Base-by-base conservation (phyloP, 2,113 vertebrate genomes). In the Dicerorhinus sumatrensis region DNA sequence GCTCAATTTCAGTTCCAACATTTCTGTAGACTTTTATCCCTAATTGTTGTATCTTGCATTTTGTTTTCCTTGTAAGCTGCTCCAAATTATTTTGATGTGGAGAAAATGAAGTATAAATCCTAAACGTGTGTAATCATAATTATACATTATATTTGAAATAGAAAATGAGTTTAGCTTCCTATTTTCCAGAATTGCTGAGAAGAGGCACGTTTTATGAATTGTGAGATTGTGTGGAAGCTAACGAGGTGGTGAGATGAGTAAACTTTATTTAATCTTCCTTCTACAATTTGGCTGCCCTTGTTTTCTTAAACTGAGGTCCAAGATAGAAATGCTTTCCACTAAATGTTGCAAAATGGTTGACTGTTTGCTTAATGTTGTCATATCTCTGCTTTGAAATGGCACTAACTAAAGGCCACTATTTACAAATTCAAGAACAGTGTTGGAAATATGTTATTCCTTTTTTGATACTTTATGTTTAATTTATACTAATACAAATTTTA, bases 81-180 rank as follows among this genome's bases (percentile, higher is more conserved):
- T 91, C 48, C 16, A 56, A 62, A 92, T 67, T 89, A 67, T 85
- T 92, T 89, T 83, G 13, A 92, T 39, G 46, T 81, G 10, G 39
- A 62, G 36, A 89, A 77, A 85, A 76, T 62, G 8, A 23, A 6
- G 0, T 21, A 60, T 72, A 88, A 27, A 83, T 70, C 29, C 48
- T 88, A 94, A 79, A 56, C 56, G 89, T 65, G 20, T 39, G 29
- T 63, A 63, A 79, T 69, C 8, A 48, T 84, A 75, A 84, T 54
- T 93, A 31, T 33, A 54, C 3, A 27, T 72, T 72, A 65, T 48
- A 31, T 73, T 39, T 89, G 36, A 88, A 89, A 75, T 16, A 33
- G 27, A 89, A 94, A 94, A 89, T 92, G 17, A n/a, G n/a, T 60
- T 80, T 75, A 81, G n/a, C n/a, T 60, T 89, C 17, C 20, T 25